Evolutionary conservation across 2,113 vertebrate species (phyloP), one percentile per base, ranked within the genome.

Genomic region (Petroica traversi): DNA sequence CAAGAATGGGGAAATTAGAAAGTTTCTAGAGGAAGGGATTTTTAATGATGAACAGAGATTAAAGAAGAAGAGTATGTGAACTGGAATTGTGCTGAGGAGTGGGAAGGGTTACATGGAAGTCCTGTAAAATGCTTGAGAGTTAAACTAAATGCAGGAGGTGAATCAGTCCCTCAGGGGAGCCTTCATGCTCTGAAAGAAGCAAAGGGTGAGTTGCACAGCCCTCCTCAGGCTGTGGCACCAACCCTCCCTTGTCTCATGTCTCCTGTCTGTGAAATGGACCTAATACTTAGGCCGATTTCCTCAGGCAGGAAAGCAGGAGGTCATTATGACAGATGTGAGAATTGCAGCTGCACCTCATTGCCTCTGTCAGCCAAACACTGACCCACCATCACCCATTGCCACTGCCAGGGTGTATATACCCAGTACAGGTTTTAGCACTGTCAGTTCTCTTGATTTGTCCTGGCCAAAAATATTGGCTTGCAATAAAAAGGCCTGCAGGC

Each of bases 351-450:
- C 26, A 58, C 33, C 51, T 66, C 36, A 13, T 5, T 54, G 63
- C 49, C 63, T 61, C 49, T 19, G 45, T 59, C n/a, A 64, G 25
- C 54, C 51, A 19, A 34, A 71, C 57, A 13, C 45, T 28, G 31
- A 59, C 48, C 1, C 3, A 48, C 7, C 54, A 52, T n/a, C 24
- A 31, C 5, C 7, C 45, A 0, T 3, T 28, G n/a, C 45, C 3
- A 0, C 86, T 49, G 36, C 79, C 48, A 43, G 66, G 64, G 15
- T 11, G 3, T 14, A 3, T 4, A 10, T 9, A 28, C 9, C 11
- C 25, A 59, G 40, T 3, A 48, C 19, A 9, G 0, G 0, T 38
- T 80, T 74, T 9, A 71, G 18, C 57, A 24, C 57, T 52, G 34
- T 6, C 69, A 38, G 18, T 28, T 79, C 34, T 82, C 52, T 55